Conservation (phyloP, 2,113 vertebrate genomes). For the Eulemur macaco region DNA sequence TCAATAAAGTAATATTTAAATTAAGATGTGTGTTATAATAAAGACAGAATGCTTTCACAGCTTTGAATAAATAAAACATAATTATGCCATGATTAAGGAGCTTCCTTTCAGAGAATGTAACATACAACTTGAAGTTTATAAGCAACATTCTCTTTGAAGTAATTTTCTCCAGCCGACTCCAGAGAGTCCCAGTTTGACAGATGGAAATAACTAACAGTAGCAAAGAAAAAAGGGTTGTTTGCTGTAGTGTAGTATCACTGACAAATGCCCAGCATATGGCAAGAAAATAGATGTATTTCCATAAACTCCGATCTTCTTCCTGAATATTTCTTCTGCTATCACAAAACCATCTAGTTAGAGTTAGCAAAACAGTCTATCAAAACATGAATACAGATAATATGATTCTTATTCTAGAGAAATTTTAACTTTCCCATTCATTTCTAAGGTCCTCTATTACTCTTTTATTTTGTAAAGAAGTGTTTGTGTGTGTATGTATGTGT, state of each 20-base stretch:
- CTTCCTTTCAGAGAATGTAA: neutral
- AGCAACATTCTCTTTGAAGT: neutral
- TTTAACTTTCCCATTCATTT: neutral
- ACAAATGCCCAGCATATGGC: neutral
- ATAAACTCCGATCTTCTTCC: neutral
- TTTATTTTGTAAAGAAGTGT: neutral
- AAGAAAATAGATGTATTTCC: neutral
- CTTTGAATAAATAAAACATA: neutral
- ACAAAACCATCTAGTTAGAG: neutral
- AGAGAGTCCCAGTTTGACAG: neutral
- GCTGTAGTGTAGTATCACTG: neutral
- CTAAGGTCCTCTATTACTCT: neutral
- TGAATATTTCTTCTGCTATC: neutral
- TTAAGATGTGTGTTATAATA: neutral
- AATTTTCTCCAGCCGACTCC: neutral
- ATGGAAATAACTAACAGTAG: constrained; percentile 7
- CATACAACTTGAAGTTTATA: neutral
- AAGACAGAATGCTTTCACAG: neutral
- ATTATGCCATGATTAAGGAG: neutral
- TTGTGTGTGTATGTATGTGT: neutral
- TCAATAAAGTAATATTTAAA: neutral
- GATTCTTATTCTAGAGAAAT: neutral
- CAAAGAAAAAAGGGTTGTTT: neutral
- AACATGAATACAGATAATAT: neutral
- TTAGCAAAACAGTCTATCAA: neutral